A percentile compares a stretch with the other conserved stretches of the same genome.
Evolutionary conservation across 1,140 invertebrate genomes (phyloP).

Genomic region (Pachypsylla venusta): DNA sequence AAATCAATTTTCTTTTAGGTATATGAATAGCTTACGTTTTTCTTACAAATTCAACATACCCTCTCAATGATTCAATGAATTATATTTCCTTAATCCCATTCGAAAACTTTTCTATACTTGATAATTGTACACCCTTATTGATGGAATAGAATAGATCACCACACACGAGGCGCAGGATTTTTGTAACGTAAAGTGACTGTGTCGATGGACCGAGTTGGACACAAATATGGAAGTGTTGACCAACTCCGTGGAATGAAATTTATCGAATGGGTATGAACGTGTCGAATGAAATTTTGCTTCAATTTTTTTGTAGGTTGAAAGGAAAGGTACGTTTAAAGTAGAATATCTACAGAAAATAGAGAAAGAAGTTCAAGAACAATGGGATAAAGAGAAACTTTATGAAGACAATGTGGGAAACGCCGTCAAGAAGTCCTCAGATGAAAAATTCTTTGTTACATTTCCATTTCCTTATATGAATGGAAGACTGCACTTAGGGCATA

Average conservation of each 20-base stretch:
- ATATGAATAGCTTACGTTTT: too few relatives aligned
- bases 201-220: too few relatives aligned
- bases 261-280: not conserved
- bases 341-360: conserved; percentile 81
- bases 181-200: too few relatives aligned
- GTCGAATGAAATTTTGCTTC: not conserved
- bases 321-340: conserved; percentile 87
- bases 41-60: too few relatives aligned
- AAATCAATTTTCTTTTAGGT: too few relatives aligned
- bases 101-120: too few relatives aligned
- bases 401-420: conserved; percentile 51
- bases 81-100: too few relatives aligned
- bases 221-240: not conserved
- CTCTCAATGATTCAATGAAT: too few relatives aligned
- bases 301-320: conserved; percentile 34
- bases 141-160: too few relatives aligned
- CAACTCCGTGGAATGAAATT: not conserved
- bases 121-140: not conserved
- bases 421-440: conserved; percentile 39
- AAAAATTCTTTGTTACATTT: conserved; percentile 90
- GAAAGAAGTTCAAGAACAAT: conserved; percentile 61
- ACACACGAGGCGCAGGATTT: too few relatives aligned
- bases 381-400: conserved; percentile 62
- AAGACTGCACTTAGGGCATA: conserved; percentile 90
- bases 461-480: conserved; percentile 99